A percentile compares a stretch with the other conserved stretches of the same genome.
phyloP scores from a whole-genome alignment of 1,140 invertebrate genomes.

The Muscidifurax raptorellus region DNA sequence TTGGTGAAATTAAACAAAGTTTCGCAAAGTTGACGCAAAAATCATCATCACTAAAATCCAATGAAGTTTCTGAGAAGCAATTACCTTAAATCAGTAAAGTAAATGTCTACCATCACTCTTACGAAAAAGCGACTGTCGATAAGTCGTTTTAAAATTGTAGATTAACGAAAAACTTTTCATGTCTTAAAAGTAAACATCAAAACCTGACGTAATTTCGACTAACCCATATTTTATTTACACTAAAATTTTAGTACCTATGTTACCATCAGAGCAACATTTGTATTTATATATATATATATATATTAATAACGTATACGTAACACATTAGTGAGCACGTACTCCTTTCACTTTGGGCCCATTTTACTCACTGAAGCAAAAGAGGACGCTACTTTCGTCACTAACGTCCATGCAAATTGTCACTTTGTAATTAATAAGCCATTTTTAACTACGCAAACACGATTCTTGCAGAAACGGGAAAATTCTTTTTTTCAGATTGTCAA shows the following conservation, averaged over 20 bases:
- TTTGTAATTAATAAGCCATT: no score
- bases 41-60: background rate
- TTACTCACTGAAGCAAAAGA: background rate
- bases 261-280: background rate
- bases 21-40: background rate
- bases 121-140: constrained; percentile 14
- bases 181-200: no score
- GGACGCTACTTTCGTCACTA: constrained; percentile 7
- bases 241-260: background rate
- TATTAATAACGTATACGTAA: no score
- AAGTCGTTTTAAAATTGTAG: background rate
- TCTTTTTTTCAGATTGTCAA: no score
- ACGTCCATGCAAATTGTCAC: background rate
- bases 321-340: no score
- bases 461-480: no score
- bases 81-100: constrained; percentile 2
- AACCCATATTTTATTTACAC: background rate
- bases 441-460: no score
- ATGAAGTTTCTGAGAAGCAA: background rate
- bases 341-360: background rate
- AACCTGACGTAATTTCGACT: no score
- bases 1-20: no score
- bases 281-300: no score
- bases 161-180: no score
- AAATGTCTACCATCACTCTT: background rate